A percentile compares a stretch with the other conserved stretches of the same genome.
phyloP scores from a whole-genome alignment of 1,140 invertebrate genomes.

The Adoxophyes honmai region DNA sequence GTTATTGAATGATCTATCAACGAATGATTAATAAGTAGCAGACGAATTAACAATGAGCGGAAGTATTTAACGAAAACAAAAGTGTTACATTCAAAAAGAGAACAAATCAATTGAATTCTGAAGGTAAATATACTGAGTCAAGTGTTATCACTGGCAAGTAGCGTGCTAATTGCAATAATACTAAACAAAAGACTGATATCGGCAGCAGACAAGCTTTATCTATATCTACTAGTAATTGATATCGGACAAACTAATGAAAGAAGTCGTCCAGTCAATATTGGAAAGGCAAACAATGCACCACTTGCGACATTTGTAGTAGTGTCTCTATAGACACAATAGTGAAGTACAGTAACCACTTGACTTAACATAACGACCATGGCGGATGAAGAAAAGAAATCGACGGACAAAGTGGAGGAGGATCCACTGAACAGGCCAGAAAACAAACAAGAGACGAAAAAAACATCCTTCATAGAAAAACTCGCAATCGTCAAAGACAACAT shows the following conservation, averaged over 20 bases:
- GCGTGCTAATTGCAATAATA: constrained; percentile 34
- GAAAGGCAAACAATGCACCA: constrained; percentile 46
- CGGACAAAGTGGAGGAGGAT: constrained; percentile 49
- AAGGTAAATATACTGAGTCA: not conserved
- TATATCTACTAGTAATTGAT: constrained; percentile 68
- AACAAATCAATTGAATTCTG: not conserved
- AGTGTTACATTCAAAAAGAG: no score
- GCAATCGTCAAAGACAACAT: constrained; percentile 62
- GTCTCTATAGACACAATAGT: constrained; percentile 39
- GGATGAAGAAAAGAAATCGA: constrained; percentile 40
- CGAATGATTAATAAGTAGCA: no score
- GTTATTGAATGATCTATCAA: no score
- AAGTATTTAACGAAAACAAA: no score
- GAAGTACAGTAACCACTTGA: constrained; percentile 25
- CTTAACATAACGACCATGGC: constrained; percentile 35
- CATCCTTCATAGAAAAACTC: constrained; percentile 52
- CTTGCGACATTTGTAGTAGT: constrained; percentile 30
- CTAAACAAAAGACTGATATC: constrained; percentile 48
- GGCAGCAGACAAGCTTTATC: constrained; percentile 48
- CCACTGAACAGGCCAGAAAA: constrained; percentile 40
- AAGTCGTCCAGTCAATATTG: constrained; percentile 41
- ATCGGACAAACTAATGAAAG: constrained; percentile 60
- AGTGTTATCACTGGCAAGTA: not conserved
- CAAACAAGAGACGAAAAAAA: constrained; percentile 30
- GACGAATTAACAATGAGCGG: no score